Percentiles rank a stretch among this genome's conserved stretches.
Evolutionary conservation across 1,140 invertebrate species (phyloP).

Genomic region (Pomacea maculata): DNA sequence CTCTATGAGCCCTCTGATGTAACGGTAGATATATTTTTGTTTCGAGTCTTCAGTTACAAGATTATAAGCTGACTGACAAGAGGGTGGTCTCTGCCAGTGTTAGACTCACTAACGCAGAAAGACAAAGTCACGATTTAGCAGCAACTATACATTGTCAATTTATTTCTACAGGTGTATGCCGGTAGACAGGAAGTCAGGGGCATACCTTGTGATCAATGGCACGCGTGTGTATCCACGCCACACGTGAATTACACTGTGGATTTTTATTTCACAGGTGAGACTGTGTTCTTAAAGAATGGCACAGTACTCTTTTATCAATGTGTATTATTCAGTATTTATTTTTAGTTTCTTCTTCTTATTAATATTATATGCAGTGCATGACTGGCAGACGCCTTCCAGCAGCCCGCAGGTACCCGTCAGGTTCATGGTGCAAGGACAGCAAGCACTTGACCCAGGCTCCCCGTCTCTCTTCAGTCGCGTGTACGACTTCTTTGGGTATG

Average conservation of each 20-base stretch:
- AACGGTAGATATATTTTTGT: too few relatives aligned
- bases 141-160: background rate
- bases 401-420: constrained; percentile 30
- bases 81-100: too few relatives aligned
- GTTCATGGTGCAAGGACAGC: constrained; percentile 25
- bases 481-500: constrained; percentile 40
- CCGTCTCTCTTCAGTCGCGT: constrained; percentile 25
- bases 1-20: too few relatives aligned
- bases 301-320: background rate
- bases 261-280: constrained; percentile 20
- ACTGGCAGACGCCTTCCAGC: constrained; percentile 33
- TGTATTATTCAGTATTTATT: background rate
- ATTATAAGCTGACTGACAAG: too few relatives aligned
- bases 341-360: background rate
- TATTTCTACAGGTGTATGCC: background rate
- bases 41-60: too few relatives aligned
- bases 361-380: background rate
- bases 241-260: background rate
- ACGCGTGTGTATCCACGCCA: constrained; percentile 3
- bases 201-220: constrained; percentile 12
- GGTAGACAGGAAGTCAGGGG: constrained; percentile 4
- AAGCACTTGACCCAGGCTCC: constrained; percentile 8
- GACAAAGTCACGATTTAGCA: too few relatives aligned
- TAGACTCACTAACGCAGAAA: too few relatives aligned
- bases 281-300: background rate